phyloP scores from a whole-genome alignment of 2,888 invertebrate species.

The Cabera pusaria region DNA sequence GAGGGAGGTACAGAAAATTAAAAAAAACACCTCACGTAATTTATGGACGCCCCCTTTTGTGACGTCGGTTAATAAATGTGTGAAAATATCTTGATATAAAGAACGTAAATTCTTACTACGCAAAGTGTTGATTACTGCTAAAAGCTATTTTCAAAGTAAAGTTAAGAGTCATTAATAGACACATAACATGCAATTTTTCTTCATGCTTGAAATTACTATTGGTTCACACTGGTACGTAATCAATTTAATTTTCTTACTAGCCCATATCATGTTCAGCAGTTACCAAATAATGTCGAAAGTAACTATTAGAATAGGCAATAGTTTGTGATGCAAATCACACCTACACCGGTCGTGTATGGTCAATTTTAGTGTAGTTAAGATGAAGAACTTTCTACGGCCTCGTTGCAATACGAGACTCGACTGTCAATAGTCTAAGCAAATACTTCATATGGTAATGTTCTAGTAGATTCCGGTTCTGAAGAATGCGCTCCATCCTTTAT shows the following conservation, averaged over 20 bases:
- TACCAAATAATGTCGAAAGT: slow-evolving; percentile 52
- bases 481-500: slow-evolving; percentile 37
- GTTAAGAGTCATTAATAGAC: no score
- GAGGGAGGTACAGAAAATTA: no score
- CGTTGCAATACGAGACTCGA: slow-evolving; percentile 54
- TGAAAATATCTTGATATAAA: no score
- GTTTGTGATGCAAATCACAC: slow-evolving; percentile 70
- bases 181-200: no score
- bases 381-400: slow-evolving; percentile 71
- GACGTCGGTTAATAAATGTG: no score
- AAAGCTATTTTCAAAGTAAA: no score
- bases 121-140: no score
- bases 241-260: slow-evolving; percentile 1
- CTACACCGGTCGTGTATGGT: slow-evolving; percentile 53
- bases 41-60: no score
- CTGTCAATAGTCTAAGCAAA: slow-evolving; percentile 61
- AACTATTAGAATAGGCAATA: slow-evolving; percentile 41
- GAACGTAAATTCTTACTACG: no score
- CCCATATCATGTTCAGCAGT: slow-evolving; percentile 24
- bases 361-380: slow-evolving; percentile 71
- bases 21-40: no score
- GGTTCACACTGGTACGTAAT: slow-evolving; percentile 1
- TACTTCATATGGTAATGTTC: slow-evolving; percentile 61
- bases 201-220: background rate
- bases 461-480: slow-evolving; percentile 44